phyloP scores from a whole-genome alignment of 2,888 invertebrate species.

The Acheta domesticus region DNA sequence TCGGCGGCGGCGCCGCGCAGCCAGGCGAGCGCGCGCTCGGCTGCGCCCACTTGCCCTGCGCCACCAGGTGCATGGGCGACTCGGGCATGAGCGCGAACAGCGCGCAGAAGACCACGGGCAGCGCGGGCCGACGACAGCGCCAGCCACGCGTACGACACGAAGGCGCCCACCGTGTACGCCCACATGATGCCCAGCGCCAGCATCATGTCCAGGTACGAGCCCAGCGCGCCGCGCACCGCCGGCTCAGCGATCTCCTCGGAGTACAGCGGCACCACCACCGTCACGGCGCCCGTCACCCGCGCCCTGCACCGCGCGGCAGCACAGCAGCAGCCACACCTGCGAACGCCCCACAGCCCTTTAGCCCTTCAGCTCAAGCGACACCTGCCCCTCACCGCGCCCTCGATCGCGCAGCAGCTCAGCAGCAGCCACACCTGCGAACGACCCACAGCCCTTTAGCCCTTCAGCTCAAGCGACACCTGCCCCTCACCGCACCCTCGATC shows the following conservation, averaged over 20 bases:
- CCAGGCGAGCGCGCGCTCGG: neutral
- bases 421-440: constrained; percentile 18
- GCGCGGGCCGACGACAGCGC: neutral
- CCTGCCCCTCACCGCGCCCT: constrained; percentile 45
- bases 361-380: neutral
- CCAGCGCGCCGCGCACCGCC: constrained; percentile 22
- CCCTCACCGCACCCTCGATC: constrained; percentile 44
- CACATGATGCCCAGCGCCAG: constrained; percentile 19
- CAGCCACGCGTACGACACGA: neutral
- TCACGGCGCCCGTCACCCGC: constrained; percentile 46
- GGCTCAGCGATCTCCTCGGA: constrained; percentile 47
- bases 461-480: no score
- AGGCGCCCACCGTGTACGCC: constrained; percentile 3
- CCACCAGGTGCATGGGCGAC: constrained; percentile 24
- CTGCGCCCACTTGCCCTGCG: neutral
- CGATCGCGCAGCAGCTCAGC: neutral
- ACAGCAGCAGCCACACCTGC: constrained; percentile 18
- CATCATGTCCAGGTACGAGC: constrained; percentile 24
- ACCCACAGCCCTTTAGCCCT: neutral
- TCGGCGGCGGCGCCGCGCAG: neutral
- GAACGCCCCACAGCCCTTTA: neutral
- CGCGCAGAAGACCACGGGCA: constrained; percentile 21
- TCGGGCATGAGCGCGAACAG: constrained; percentile 22
- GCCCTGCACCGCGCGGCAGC: constrained; percentile 39
- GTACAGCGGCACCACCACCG: constrained; percentile 49